A percentile compares a stretch with the other conserved stretches of the same genome.
Evolutionary conservation across 2,888 invertebrate genomes (phyloP).

Genomic region (Drosophila lutescens): DNA sequence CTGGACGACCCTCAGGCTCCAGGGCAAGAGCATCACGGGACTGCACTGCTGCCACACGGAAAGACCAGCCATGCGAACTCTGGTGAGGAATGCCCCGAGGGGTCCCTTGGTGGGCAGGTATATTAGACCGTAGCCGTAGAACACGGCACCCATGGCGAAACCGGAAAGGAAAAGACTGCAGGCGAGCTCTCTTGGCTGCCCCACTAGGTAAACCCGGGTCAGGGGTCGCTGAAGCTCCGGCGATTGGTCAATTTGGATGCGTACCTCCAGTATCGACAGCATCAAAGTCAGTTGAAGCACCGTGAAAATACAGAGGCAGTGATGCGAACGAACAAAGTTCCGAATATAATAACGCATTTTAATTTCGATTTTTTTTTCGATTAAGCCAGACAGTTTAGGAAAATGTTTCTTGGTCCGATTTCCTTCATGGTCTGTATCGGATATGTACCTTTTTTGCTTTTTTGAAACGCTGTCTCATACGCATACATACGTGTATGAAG

Average conservation of each 20-base stretch:
- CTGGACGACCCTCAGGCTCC: constrained; percentile 37
- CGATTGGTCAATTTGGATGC: not conserved
- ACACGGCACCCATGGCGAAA: constrained; percentile 33
- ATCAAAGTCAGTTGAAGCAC: constrained; percentile 12
- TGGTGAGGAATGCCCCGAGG: constrained; percentile 12
- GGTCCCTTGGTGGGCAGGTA: constrained; percentile 9
- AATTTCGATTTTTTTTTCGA: not conserved
- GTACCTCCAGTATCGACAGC: constrained; percentile 16
- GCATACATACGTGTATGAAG: too few species aligned
- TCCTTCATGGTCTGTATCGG: not conserved
- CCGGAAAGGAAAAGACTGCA: constrained; percentile 41
- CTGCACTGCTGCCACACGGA: constrained; percentile 43
- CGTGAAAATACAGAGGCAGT: not conserved
- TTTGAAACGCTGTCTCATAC: too few species aligned
- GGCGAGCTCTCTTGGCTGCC: constrained; percentile 8
- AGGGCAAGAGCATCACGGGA: constrained; percentile 61
- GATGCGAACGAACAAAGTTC: constrained; percentile 1
- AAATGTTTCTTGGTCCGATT: not conserved
- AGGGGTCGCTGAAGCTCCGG: not conserved
- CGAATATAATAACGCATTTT: constrained; percentile 1
- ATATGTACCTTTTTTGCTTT: not conserved
- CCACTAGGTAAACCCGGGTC: not conserved
- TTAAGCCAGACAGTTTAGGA: not conserved
- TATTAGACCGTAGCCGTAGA: constrained; percentile 59
- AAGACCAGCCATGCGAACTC: constrained; percentile 36